Evolutionary conservation across 2,797 vertebrate species (phyloP).

Genomic region (Petrocephalus schoutedeni): DNA sequence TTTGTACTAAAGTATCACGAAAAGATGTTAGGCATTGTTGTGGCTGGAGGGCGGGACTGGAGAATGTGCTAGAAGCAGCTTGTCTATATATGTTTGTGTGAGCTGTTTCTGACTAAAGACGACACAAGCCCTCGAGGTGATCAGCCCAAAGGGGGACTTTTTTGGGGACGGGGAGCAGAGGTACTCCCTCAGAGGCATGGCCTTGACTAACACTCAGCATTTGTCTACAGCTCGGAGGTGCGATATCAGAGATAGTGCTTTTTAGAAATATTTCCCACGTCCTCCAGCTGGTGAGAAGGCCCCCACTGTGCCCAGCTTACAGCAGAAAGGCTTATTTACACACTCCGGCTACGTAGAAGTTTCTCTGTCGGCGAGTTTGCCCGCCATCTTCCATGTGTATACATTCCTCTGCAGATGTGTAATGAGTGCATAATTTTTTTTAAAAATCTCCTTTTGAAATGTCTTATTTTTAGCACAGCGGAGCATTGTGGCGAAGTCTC

Average conservation of each 20-base stretch:
- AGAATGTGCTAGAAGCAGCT: background rate
- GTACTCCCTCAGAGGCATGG: background rate
- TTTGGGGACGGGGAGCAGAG: background rate
- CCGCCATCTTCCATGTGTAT: background rate
- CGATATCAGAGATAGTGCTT: background rate
- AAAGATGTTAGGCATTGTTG: background rate
- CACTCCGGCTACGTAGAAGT: background rate
- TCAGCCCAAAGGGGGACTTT: background rate
- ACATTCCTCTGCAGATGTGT: background rate
- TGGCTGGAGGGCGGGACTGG: background rate
- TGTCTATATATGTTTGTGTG: background rate
- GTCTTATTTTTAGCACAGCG: background rate
- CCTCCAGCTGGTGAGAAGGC: background rate
- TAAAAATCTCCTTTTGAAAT: background rate
- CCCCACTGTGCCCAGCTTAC: background rate
- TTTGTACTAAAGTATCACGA: background rate
- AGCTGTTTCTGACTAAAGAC: background rate
- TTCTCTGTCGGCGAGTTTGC: background rate
- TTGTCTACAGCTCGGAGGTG: background rate
- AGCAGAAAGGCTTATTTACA: constrained; percentile 1
- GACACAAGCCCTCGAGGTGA: background rate
- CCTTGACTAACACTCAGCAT: background rate
- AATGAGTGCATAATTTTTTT: background rate
- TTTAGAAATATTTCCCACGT: background rate
- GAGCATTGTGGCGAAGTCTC: background rate